Evolutionary conservation across 2,113 vertebrate genomes (phyloP), one percentile per base, ranked within the genome.

Genomic region (Phalacrocorax pelagicus): DNA sequence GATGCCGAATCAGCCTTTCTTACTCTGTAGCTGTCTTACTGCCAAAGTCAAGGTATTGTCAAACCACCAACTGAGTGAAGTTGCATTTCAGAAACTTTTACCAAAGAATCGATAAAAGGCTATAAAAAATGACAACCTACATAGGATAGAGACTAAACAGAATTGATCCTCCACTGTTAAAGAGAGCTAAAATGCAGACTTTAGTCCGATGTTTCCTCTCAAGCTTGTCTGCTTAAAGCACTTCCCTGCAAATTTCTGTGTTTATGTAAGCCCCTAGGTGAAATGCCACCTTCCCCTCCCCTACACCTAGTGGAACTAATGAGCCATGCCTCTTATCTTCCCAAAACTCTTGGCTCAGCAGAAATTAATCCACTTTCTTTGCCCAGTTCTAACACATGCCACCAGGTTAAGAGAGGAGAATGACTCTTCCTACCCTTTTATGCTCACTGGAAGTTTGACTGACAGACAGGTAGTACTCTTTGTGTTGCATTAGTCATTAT

Each of bases 291-390:
- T 74, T 84, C 29, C n/a, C 63, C 58, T 93, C 62, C 66, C 83
- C n/a, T 95, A 42, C 46, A 49, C 15, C 70, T 52, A 55, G 27
- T 58, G 55, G n/a, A 91, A 46, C 52, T 95, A 95, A 95, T 84
- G 86, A 89, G 32, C 90, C 71, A 23, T 95, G 88, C 59, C 46
- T 73, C 22, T 91, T 86, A 62, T 52, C 71, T 46, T 92, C 40
- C 77, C 63, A 81, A 81, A 95, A 92, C 63, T 88, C 81, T 59
- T 5, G 2, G 69, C 75, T 97, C 96, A 94, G 94, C 92, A 95
- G 85, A 95, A 95, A 83, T 93, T 52, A 90, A 88, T 86, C 79
- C 85, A 90, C 81, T 88, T 72, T 92, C 57, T 85, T 94, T 88
- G n/a, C 79, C 62, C 1, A 1, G 14, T 85, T 93, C 63, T 87